Evolutionary conservation across 37 sponge, comb jelly and placozoan species (phyloP).

Genomic region (Chondrosia reniformis): DNA sequence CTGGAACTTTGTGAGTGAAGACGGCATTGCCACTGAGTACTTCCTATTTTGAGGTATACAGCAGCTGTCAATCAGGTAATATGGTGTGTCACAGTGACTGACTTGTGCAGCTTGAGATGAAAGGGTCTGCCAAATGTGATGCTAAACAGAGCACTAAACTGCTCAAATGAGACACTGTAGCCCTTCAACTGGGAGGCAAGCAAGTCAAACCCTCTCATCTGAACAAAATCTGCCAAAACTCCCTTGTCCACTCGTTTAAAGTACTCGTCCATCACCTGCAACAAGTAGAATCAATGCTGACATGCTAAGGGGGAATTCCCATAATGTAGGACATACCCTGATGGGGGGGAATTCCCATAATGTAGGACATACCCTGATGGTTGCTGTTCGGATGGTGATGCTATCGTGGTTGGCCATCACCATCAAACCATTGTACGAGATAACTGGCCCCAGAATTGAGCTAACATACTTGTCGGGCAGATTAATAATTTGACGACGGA

Average conservation of each 20-base stretch:
- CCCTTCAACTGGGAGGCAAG: conserved; percentile 61
- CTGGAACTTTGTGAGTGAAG: conserved; percentile 38
- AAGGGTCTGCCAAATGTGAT: conserved; percentile 47
- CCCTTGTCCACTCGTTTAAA: conserved; percentile 61
- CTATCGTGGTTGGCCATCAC: conserved; percentile 60
- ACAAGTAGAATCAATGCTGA: neutral
- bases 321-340: conserved; percentile 35
- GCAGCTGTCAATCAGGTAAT: too few relatives aligned
- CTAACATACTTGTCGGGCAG: conserved; percentile 52
- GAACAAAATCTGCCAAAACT: conserved; percentile 41
- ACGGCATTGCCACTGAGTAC: too few relatives aligned
- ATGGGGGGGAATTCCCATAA: neutral
- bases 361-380: conserved; percentile 47
- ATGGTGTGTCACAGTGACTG: too few relatives aligned
- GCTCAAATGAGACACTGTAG: conserved; percentile 45
- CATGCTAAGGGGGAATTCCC: neutral
- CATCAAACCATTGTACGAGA: conserved; percentile 48
- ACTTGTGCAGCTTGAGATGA: conserved; percentile 56
- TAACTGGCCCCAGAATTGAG: conserved; percentile 44
- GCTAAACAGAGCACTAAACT: conserved; percentile 62
- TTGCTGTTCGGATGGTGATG: conserved; percentile 71
- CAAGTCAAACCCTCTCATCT: conserved; percentile 65
- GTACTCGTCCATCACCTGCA: conserved; percentile 67
- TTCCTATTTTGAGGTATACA: too few relatives aligned
- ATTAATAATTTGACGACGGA: conserved; percentile 44